Evolutionary conservation across 1,140 invertebrate species (phyloP).

Genomic region (Galendromus occidentalis): DNA sequence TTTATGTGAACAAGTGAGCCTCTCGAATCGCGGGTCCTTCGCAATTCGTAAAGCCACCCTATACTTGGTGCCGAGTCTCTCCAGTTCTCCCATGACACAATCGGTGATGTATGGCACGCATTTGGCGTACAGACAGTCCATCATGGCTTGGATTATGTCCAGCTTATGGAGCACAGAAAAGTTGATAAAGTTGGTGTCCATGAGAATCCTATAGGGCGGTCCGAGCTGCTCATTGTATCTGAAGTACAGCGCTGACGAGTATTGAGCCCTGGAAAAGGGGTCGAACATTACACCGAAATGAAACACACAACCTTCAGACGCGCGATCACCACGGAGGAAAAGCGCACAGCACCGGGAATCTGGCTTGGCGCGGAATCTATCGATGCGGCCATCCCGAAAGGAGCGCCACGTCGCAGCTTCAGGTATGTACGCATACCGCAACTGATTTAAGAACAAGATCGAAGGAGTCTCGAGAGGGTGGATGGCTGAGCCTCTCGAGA

Average conservation of each 20-base stretch:
- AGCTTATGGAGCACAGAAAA: slow-evolving; percentile 97
- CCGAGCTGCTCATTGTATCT: slow-evolving; percentile 97
- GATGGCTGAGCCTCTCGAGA: too few relatives aligned
- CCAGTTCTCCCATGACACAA: slow-evolving; percentile 93
- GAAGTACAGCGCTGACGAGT: slow-evolving; percentile 49
- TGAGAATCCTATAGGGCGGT: slow-evolving; percentile 84
- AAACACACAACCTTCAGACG: too few relatives aligned
- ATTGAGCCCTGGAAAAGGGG: slow-evolving; percentile 14
- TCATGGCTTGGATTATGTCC: slow-evolving; percentile 90
- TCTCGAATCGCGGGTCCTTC: slow-evolving; percentile 82
- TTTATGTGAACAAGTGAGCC: slow-evolving; percentile 81
- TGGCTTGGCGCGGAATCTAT: too few relatives aligned
- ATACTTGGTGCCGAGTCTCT: slow-evolving; percentile 89
- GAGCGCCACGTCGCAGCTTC: too few relatives aligned
- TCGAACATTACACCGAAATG: too few relatives aligned
- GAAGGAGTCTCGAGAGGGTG: too few relatives aligned
- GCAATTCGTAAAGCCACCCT: slow-evolving; percentile 85
- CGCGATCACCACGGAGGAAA: too few relatives aligned
- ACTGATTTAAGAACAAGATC: too few relatives aligned
- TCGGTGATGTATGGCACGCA: slow-evolving; percentile 96
- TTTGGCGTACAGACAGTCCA: slow-evolving; percentile 97
- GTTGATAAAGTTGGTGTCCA: slow-evolving; percentile 98
- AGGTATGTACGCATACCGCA: too few relatives aligned
- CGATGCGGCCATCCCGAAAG: too few relatives aligned
- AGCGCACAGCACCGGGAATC: too few relatives aligned